Evolutionary conservation across 2,888 invertebrate species (phyloP), one percentile per base, ranked within the genome.

Genomic region (Drosophila mayaguana): DNA sequence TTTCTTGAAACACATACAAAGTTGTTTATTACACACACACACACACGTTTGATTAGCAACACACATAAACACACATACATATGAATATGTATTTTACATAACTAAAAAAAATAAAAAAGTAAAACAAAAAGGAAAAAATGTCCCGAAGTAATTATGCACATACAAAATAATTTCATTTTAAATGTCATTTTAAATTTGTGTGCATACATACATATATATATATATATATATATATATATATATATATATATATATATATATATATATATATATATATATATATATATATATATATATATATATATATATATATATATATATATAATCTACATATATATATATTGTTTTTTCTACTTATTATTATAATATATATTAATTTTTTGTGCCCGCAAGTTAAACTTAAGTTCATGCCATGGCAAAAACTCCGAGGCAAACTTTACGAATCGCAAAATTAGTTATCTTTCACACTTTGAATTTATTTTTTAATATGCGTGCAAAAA

Each of bases 331-430:
- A 28, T 28, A 42, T 55, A 34, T 42, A 48, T 50, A 32, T 32
- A 50, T 32, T 50, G 50, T 72, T 61, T 62, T 72, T 75, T 73
- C 56, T 75, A 72, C 74, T 65, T 83, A 50, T 32, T 54, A 70
- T 80, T 72, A 72, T 80, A 42, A 36, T 51, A 51, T 51, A 36
- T 51, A 51, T 62, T 20, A 22, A 40, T 46, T 18, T 56, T 34
- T 43, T 79, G 86, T 75, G 84, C 81, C 71, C 71, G 60, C 70
- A 88, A 88, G 87, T 84, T 81, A 78, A 83, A 83, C 75, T 79
- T 84, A 81, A 78, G 83, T 84, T 88, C 46, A 78, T 67, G 51
- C 51, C 55, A 57, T 56, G 20, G 48, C 61, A 57, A 34, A 64
- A 56, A 9, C 25, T 42, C 14, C 46, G 55, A 63, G 54, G 57